A percentile compares a stretch with the other conserved stretches of the same genome.
phyloP scores from a whole-genome alignment of 2,113 vertebrate species.

The Actinemys pallida region DNA sequence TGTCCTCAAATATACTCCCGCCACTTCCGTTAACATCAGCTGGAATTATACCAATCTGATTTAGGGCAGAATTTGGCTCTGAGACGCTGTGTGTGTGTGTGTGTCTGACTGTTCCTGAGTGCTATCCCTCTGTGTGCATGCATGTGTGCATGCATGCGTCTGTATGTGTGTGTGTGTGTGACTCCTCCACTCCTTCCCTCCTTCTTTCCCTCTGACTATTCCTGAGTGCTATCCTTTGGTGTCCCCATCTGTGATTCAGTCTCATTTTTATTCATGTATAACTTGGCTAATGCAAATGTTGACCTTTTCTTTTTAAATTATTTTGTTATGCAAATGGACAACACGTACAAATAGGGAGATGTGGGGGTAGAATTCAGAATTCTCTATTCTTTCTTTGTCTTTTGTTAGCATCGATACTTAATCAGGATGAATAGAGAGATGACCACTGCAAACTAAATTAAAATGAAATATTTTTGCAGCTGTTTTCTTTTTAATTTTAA shows the following conservation, averaged over 20 bases:
- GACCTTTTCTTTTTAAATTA: not conserved
- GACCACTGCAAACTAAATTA: not conserved
- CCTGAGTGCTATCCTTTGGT: not conserved
- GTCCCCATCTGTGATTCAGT: not conserved
- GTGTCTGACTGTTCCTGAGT: not conserved
- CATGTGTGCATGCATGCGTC: not conserved
- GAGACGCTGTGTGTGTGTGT: not conserved
- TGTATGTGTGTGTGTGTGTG: too few relatives aligned
- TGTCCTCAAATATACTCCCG: not conserved
- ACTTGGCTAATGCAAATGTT: not conserved
- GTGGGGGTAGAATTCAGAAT: not conserved
- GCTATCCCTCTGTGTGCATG: not conserved
- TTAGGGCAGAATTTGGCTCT: not conserved
- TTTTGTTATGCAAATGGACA: not conserved
- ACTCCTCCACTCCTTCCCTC: too few relatives aligned
- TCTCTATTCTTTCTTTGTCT: not conserved
- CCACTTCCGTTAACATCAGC: not conserved
- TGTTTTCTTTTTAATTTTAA: not conserved
- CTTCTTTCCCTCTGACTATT: not conserved
- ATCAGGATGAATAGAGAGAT: not conserved
- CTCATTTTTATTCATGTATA: not conserved
- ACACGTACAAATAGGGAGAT: not conserved
- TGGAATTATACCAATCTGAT: not conserved
- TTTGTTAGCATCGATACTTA: rapidly evolving
- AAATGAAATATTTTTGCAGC: not conserved